Conservation (phyloP, 2,888 invertebrate species). For the Drosophila planitibia region DNA sequence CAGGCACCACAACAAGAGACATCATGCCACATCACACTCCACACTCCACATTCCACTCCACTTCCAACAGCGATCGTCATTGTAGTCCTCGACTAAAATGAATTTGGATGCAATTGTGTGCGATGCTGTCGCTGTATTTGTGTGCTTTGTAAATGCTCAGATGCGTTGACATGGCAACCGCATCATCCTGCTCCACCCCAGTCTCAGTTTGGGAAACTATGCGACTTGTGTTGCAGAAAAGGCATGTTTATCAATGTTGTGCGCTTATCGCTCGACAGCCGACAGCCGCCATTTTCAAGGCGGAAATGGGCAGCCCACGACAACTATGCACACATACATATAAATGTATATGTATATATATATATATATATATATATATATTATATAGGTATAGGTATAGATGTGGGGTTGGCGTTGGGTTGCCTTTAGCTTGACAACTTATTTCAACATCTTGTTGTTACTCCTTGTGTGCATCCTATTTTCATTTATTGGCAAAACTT, state of each 20-base stretch:
- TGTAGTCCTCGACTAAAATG: constrained; percentile 24
- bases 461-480: constrained; percentile 67
- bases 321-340: not conserved
- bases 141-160: constrained; percentile 40
- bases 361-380: not conserved
- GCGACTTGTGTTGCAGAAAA: constrained; percentile 23
- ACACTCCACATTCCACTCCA: constrained; percentile 6
- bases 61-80: constrained; percentile 26
- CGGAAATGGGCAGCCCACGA: constrained; percentile 40
- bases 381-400: not conserved
- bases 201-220: constrained; percentile 6
- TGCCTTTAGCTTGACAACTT: constrained; percentile 74
- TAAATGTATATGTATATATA: not conserved
- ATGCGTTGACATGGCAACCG: constrained; percentile 56
- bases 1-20: constrained; percentile 13
- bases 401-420: not conserved
- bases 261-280: constrained; percentile 64
- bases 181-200: constrained; percentile 26
- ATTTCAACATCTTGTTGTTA: constrained; percentile 76
- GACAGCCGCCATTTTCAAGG: constrained; percentile 55
- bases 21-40: constrained; percentile 6
- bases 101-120: constrained; percentile 45
- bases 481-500: constrained; percentile 80
- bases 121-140: constrained; percentile 13
- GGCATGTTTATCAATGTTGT: constrained; percentile 78